Conservation (phyloP, 30 jellyfish, hydroid and myxozoan genomes). For the Cassiopea xamachana region DNA sequence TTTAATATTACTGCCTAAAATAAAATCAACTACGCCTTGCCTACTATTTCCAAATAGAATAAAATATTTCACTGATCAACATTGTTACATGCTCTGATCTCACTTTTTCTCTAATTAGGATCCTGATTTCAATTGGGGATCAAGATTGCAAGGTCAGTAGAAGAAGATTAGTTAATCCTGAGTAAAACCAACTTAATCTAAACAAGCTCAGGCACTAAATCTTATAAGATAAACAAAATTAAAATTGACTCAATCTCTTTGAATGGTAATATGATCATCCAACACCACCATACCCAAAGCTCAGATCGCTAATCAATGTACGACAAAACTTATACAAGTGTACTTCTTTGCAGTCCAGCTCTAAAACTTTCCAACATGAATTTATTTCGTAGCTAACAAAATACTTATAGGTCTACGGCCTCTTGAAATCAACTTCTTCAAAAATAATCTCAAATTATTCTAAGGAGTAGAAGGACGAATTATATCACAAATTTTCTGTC, state of each 20-base stretch:
- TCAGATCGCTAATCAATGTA: not conserved
- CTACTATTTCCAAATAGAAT: no score
- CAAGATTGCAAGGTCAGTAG: conserved; percentile 91
- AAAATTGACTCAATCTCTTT: not conserved
- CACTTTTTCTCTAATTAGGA: conserved; percentile 55
- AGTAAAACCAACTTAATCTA: not conserved
- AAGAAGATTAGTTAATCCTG: not conserved
- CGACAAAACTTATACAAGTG: not conserved
- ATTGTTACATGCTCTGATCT: not conserved
- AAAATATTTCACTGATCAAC: not conserved
- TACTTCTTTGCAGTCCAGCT: not conserved
- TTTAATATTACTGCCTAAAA: no score
- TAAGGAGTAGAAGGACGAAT: no score
- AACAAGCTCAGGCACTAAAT: not conserved
- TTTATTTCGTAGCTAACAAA: not conserved
- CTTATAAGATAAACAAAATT: conserved; percentile 8
- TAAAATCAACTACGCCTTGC: no score
- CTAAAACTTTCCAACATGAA: not conserved
- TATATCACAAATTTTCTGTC: no score
- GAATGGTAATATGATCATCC: not conserved
- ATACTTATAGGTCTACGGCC: no score
- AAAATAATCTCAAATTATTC: no score
- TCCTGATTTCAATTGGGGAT: conserved; percentile 96
- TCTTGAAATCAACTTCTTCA: no score
- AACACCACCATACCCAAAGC: not conserved